These are phyloP conservation scores for Megaleporinus macrocephalus DNA, from an alignment of 2,113 vertebrate species.

Conservation along the genomic window DNA sequence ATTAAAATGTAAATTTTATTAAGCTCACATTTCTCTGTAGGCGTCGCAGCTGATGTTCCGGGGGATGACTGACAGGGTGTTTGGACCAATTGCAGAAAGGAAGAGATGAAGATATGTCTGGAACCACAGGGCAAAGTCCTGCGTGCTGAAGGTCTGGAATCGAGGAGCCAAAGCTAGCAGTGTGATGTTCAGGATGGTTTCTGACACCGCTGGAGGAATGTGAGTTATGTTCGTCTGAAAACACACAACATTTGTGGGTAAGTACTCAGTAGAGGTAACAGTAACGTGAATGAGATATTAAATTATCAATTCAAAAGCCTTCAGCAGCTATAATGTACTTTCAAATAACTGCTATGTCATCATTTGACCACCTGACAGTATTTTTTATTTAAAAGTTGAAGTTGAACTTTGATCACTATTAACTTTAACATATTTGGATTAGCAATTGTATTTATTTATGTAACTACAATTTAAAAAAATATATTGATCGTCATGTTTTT, in stretches of 20 bases:
- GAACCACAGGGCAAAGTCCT: slow-evolving; percentile 60
- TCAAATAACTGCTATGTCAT: too few relatives aligned
- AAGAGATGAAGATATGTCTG: slow-evolving; percentile 55
- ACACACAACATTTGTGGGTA: slow-evolving; percentile 3
- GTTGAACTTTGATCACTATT: too few relatives aligned
- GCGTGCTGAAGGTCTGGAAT: slow-evolving; percentile 49
- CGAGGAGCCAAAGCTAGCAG: slow-evolving; percentile 52
- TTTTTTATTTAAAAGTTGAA: too few relatives aligned
- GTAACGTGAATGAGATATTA: too few relatives aligned
- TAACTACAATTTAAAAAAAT: too few relatives aligned
- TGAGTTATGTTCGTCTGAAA: background rate
- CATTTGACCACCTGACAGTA: too few relatives aligned
- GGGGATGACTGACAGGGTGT: slow-evolving; percentile 54
- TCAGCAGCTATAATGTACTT: too few relatives aligned
- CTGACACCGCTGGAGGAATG: background rate
- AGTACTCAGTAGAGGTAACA: background rate
- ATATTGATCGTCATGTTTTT: too few relatives aligned
- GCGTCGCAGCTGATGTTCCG: slow-evolving; percentile 62
- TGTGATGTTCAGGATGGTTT: slow-evolving; percentile 55
- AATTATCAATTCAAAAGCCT: too few relatives aligned
- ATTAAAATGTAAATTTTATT: too few relatives aligned
- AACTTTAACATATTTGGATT: too few relatives aligned
- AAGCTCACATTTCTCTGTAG: slow-evolving; percentile 59
- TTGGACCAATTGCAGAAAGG: slow-evolving; percentile 51
- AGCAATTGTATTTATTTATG: too few relatives aligned